These are phyloP conservation scores for Stichodactyla helianthus DNA, from an alignment of 64 coral and sea anemone genomes.

Conservation along the genomic window DNA sequence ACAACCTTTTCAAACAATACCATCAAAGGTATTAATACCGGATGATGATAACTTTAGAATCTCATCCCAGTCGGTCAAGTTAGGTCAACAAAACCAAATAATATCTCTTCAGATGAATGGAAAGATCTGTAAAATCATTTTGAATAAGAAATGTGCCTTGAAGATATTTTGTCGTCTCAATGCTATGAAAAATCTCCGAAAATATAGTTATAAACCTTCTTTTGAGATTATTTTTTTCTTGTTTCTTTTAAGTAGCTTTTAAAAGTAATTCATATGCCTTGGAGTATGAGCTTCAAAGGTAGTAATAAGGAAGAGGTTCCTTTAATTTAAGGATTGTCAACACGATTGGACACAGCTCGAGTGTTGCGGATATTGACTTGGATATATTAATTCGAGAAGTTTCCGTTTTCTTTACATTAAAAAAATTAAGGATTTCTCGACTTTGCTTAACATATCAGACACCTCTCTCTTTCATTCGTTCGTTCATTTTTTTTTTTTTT, in stretches of 20 bases:
- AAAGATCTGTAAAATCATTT: background rate
- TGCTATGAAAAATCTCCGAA: too few relatives aligned
- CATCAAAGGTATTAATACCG: background rate
- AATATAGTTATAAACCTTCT: background rate
- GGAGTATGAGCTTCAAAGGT: background rate
- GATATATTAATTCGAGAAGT: background rate
- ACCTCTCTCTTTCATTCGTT: too few relatives aligned
- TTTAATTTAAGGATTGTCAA: background rate
- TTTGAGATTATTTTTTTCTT: background rate
- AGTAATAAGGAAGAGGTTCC: background rate
- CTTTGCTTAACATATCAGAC: too few relatives aligned
- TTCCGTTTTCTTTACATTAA: background rate
- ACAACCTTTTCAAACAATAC: background rate
- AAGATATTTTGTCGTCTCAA: too few relatives aligned
- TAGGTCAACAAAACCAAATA: background rate
- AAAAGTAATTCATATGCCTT: background rate
- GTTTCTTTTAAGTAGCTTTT: background rate
- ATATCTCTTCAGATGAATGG: background rate
- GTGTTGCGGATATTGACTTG: background rate
- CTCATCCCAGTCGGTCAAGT: background rate
- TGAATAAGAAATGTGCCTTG: too few relatives aligned
- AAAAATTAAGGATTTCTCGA: background rate
- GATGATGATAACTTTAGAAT: background rate
- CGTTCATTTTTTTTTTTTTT: too few relatives aligned
- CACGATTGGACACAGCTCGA: background rate